A percentile compares a stretch with the other conserved stretches of the same genome.
phyloP scores from a whole-genome alignment of 2,797 vertebrate species.

The Anguilla anguilla region DNA sequence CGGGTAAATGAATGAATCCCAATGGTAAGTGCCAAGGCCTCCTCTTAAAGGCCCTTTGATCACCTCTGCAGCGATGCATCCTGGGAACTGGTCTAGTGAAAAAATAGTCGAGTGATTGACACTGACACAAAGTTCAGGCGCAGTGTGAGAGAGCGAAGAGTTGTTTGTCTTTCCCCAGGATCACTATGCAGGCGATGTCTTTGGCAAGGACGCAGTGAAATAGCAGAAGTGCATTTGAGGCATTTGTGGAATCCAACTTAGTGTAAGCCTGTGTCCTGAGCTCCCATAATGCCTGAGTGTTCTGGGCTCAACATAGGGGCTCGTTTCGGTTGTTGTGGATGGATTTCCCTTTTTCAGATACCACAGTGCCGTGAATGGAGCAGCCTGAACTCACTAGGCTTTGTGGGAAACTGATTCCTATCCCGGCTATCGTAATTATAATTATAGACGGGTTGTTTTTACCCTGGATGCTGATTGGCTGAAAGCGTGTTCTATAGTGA shows the following conservation, averaged over 20 bases:
- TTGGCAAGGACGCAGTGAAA: not conserved
- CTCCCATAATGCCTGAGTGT: not conserved
- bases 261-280: not conserved
- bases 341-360: slow-evolving; percentile 51
- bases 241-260: not conserved
- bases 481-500: no score
- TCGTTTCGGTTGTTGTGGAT: not conserved
- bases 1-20: not conserved
- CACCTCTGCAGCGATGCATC: slow-evolving; percentile 20
- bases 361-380: slow-evolving; percentile 22
- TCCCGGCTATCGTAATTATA: not conserved
- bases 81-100: slow-evolving; percentile 2
- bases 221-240: not conserved
- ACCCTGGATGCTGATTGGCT: no score
- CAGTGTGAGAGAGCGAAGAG: not conserved
- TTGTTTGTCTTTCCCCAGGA: not conserved
- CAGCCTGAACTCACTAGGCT: not conserved
- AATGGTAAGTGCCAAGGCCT: slow-evolving; percentile 29
- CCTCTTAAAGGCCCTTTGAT: slow-evolving; percentile 46
- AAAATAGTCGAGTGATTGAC: not conserved
- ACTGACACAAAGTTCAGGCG: not conserved
- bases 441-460: no score
- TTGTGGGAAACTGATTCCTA: not conserved
- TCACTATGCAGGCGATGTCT: not conserved
- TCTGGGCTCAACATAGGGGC: not conserved